A percentile compares a stretch with the other conserved stretches of the same genome.
phyloP scores from a whole-genome alignment of 2,113 vertebrate genomes.

The Fukomys damarensis region DNA sequence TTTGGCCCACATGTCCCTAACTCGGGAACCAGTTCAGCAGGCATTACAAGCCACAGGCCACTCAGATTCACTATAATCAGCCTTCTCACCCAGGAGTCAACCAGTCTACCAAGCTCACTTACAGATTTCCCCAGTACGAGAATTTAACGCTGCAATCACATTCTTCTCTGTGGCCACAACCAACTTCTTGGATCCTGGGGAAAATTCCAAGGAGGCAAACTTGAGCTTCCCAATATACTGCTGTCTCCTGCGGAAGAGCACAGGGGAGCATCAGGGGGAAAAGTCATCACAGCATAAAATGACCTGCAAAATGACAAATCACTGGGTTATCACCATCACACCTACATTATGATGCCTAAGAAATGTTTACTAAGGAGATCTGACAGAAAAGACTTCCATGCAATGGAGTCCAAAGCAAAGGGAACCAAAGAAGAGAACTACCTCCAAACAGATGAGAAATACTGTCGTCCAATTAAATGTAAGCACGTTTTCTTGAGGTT shows the following conservation, averaged over 20 bases:
- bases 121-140: conserved; percentile 95
- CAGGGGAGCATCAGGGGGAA: fast-evolving
- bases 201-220: conserved; percentile 93
- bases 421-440: neutral
- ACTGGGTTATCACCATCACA: neutral
- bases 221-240: conserved; percentile 96
- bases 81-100: neutral
- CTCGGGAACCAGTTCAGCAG: neutral
- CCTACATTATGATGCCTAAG: neutral
- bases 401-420: neutral
- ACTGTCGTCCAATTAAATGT: neutral
- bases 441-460: neutral
- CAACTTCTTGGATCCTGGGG: conserved; percentile 95
- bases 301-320: neutral
- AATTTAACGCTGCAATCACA: conserved; percentile 94
- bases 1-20: neutral
- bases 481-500: neutral
- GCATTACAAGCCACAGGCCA: too few relatives aligned
- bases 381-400: neutral
- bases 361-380: neutral
- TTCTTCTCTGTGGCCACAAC: conserved; percentile 95
- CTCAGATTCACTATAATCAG: neutral
- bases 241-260: conserved; percentile 89
- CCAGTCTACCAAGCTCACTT: conserved; percentile 79
- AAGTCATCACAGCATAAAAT: neutral